Base-by-base conservation (phyloP, 2,888 invertebrate genomes). In the Ephialtes manifestator region DNA sequence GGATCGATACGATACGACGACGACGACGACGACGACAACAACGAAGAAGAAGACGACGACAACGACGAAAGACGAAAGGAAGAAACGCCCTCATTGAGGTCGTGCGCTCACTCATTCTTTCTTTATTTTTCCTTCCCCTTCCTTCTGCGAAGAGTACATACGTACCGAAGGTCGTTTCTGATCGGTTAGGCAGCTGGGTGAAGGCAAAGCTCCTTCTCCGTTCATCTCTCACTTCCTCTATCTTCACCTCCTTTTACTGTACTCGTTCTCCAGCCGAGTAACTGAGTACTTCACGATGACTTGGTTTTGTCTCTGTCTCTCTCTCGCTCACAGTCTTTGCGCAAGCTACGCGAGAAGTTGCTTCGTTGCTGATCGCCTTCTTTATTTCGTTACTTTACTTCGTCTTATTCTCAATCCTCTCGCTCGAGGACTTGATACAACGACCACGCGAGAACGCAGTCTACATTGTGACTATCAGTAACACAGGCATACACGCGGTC, bases 121-220 rank as follows among this genome's bases (percentile, higher is more conserved):
- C 58, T 80, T 55, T 28, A 60, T 76, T 75, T 58, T 80, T 81
- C 53, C 46, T 48, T 48, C 74, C 63, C 48, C 67, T 58, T 76
- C 24, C 35, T 76, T 46, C 46, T 48, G 15, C 58, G 4, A 46
- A 39, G 55, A n/a, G 39, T 76, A 60, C 70, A 46, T 63, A 68
- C 18, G 68, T 68, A 81, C 60, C 86, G 89, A 91, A 91, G 91
- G 90, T 88, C 89, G 88, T 89, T 90, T 90, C 89, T 91, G 91
- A 91, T 91, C 89, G 91, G 90, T 88, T 89, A 87, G 89, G 88
- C 89, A 90, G 92, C 88, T 90, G 88, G 89, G 89, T 90, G 90
- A 90, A 91, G 90, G 91, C 89, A 83, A 91, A 65, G 8, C 53
- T 77, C 63, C 51, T 77, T 81, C 82, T 82, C 58, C 55, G 55